Base-by-base conservation (phyloP, 2,797 vertebrate genomes). In the Cetoscarus ocellatus region DNA sequence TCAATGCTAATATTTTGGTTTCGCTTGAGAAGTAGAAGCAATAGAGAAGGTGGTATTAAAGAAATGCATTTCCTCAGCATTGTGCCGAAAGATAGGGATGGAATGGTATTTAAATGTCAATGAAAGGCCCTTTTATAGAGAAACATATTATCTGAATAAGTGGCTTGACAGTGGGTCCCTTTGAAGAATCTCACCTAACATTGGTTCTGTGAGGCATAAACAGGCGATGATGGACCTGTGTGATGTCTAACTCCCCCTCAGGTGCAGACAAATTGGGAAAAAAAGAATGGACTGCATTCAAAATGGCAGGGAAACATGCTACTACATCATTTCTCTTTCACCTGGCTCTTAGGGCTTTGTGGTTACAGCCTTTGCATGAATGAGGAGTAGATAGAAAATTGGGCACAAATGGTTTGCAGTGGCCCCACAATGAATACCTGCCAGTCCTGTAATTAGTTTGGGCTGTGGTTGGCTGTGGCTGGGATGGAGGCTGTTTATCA, bases 361-460 rank as follows among this genome's bases (percentile, higher is more conserved):
- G 77, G 68, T 75, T 79, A 89, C 78, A 69, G 78, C 75, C 69
- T 61, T 84, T 84, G 66, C 74, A 71, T 83, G 82, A 86, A 79
- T 78, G 73, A 79, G 71, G 70, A 62, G 67, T 51, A 70, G 85
- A 79, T 58, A 73, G 68, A 62, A 75, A 78, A 77, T 71, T 63
- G 80, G 84, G 75, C 83, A 70, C 35, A 57, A 76, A 68, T 17
- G 6, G 49, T 77, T 51, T 77, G 58, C 58, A 42, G 27, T 56
- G 70, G 67, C 71, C 80, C 79, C 79, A 74, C 78, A 73, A 75
- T 84, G 80, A 82, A 81, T 79, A 70, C 77, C 72, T 88, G 85
- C 86, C 89, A 87, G 77, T 83, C 40, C 65, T 10, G 86, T 92
- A 92, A 92, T 92, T 92, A 92, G 85, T 87, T 79, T 88, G 77